Evolutionary conservation across 2,797 vertebrate species (phyloP), one percentile per base, ranked within the genome.

Genomic region (Uromys caudimaculatus): DNA sequence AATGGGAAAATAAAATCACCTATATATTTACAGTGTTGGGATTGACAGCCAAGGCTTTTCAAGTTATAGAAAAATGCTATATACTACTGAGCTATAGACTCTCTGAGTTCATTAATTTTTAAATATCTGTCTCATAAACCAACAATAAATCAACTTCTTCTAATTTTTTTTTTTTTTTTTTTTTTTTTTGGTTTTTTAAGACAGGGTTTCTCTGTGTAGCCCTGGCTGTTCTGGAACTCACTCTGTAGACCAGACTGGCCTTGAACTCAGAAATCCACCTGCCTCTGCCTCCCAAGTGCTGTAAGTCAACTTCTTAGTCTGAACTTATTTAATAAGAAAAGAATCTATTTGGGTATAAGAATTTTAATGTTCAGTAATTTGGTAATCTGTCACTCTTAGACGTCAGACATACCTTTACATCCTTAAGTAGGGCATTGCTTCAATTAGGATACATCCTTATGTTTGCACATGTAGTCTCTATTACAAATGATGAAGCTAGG

Each of bases 271-370:
- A n/a, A n/a, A n/a, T n/a, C n/a, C n/a, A n/a, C n/a, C n/a, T n/a
- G n/a, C n/a, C n/a, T n/a, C n/a, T n/a, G n/a, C n/a, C n/a, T n/a
- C n/a, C n/a, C n/a, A n/a, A n/a, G n/a, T n/a, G n/a, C n/a, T n/a
- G n/a, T n/a, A n/a, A 81, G 73, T 27, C 41, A 95, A n/a, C 23
- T 17, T 97, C 9, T 89, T 85, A 78, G 35, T 91, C n/a, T 97
- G n/a, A 1, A 91, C 81, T 17, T 89, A 3, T 81, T 94, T 94
- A 93, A 41, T 75, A 91, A 94, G 56, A 95, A n/a, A 76, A 90
- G n/a, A 88, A 21, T 87, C n/a, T 88, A 7, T 75, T 90, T 92
- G 69, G 19, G n/a, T 27, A 41, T 77, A 81, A 50, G 50, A 75
- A 56, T 91, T 86, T 91, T 82, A 96, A 54, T 75, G 41, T 87